These are phyloP conservation scores for Origma solitaria DNA, from an alignment of 2,113 vertebrate species.

Conservation along the genomic window DNA sequence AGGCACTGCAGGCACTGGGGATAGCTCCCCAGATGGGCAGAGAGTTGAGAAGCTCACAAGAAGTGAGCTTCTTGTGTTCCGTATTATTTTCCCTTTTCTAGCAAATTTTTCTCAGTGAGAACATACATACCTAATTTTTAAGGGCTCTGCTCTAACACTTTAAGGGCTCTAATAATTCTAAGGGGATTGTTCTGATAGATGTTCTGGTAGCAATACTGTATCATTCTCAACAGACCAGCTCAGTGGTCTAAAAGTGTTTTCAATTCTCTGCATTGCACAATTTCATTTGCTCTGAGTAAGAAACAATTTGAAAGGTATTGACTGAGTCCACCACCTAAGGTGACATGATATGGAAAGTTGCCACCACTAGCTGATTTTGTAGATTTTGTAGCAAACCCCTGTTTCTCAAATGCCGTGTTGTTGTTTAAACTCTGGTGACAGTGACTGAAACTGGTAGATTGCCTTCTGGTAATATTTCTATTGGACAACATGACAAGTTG, in stretches of 20 bases:
- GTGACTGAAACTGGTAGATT: slow-evolving; percentile 42
- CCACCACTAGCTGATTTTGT: not conserved
- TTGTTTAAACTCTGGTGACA: slow-evolving; percentile 48
- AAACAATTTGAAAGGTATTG: slow-evolving; percentile 9
- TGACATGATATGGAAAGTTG: not conserved
- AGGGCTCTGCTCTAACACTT: not conserved
- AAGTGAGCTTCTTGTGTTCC: not conserved
- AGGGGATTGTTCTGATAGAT: not conserved
- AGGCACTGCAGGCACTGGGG: not conserved
- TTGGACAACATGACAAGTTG: slow-evolving; percentile 46
- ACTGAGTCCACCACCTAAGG: not conserved
- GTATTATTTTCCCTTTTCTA: not conserved
- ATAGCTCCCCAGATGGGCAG: not conserved
- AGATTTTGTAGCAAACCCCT: slow-evolving; percentile 3
- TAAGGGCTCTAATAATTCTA: not conserved
- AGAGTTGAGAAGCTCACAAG: not conserved
- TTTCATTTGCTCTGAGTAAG: not conserved
- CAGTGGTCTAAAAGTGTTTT: not conserved
- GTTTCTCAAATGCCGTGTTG: slow-evolving; percentile 17
- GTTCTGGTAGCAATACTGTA: not conserved
- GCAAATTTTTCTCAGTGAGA: not conserved
- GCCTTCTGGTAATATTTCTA: slow-evolving; percentile 57
- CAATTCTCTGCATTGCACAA: not conserved
- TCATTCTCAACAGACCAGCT: not conserved
- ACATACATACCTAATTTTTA: not conserved